phyloP scores from a whole-genome alignment of 2,888 invertebrate species.

The Geotrupes spiniger region DNA sequence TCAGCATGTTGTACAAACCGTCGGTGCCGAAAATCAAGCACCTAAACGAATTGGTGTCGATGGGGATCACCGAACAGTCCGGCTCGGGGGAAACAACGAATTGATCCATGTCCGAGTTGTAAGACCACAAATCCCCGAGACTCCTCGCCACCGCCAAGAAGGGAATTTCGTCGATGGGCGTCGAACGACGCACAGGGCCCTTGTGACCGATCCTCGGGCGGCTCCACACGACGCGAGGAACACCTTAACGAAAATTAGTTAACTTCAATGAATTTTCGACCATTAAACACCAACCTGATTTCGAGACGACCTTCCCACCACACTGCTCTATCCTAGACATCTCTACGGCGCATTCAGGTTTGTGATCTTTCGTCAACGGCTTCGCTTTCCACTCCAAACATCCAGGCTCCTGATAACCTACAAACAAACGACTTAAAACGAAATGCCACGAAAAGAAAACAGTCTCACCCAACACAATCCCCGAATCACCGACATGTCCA shows the following conservation, averaged over 20 bases:
- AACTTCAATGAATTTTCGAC: too few species aligned
- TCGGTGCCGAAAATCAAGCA: constrained; percentile 96
- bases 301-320: constrained; percentile 75
- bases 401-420: constrained; percentile 47
- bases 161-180: constrained; percentile 90
- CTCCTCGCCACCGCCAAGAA: constrained; percentile 96
- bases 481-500: constrained; percentile 98
- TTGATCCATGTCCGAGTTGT: constrained; percentile 83
- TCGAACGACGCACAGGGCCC: constrained; percentile 86
- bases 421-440: constrained; percentile 12
- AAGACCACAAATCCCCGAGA: constrained; percentile 96
- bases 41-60: constrained; percentile 73
- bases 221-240: constrained; percentile 96
- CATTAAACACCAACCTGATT: constrained; percentile 54
- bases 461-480: constrained; percentile 63
- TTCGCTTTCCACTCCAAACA: constrained; percentile 71
- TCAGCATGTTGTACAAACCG: constrained; percentile 95
- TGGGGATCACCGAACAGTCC: constrained; percentile 82
- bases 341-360: constrained; percentile 86
- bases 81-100: constrained; percentile 98
- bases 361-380: constrained; percentile 88
- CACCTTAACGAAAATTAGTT: too few species aligned
- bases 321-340: constrained; percentile 76
- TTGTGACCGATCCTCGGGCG: constrained; percentile 79
- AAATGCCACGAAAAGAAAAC: not conserved